Evolutionary conservation across 2,888 invertebrate genomes (phyloP).

Genomic region (Oscheius sp.): DNA sequence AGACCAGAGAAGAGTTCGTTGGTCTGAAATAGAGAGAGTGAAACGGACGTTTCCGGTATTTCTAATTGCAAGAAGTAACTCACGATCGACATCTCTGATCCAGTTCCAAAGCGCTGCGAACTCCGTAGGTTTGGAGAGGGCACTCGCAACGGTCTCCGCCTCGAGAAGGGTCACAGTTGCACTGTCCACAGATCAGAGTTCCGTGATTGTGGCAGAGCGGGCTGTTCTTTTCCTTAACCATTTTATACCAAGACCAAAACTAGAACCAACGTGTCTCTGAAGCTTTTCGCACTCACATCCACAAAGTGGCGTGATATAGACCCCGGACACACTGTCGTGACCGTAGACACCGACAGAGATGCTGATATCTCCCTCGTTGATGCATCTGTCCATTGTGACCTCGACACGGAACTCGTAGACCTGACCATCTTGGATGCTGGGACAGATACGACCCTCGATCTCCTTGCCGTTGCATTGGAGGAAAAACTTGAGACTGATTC

Average conservation of each 20-base stretch:
- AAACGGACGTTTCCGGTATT: too few species aligned
- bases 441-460: slow-evolving; percentile 58
- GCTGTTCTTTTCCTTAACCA: slow-evolving; percentile 63
- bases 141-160: slow-evolving; percentile 66
- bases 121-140: slow-evolving; percentile 61
- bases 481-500: slow-evolving; percentile 63
- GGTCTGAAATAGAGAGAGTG: slow-evolving; percentile 33
- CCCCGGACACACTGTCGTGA: slow-evolving; percentile 52
- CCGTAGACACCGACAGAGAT: slow-evolving; percentile 70
- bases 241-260: background rate
- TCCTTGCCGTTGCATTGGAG: slow-evolving; percentile 64
- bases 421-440: slow-evolving; percentile 54
- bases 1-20: slow-evolving; percentile 49
- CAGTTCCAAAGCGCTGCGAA: slow-evolving; percentile 53
- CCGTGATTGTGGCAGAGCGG: slow-evolving; percentile 62
- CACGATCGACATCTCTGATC: slow-evolving; percentile 64
- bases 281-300: slow-evolving; percentile 72
- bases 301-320: slow-evolving; percentile 68
- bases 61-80: slow-evolving; percentile 3
- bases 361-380: slow-evolving; percentile 60
- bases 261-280: slow-evolving; percentile 46
- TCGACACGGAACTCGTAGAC: slow-evolving; percentile 56
- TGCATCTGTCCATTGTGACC: slow-evolving; percentile 63
- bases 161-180: slow-evolving; percentile 55
- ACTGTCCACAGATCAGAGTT: slow-evolving; percentile 67